These are phyloP conservation scores for Strongylocentrotus purpuratus DNA, from an alignment of 35 echinoderm and acorn worm species.

Conservation along the genomic window DNA sequence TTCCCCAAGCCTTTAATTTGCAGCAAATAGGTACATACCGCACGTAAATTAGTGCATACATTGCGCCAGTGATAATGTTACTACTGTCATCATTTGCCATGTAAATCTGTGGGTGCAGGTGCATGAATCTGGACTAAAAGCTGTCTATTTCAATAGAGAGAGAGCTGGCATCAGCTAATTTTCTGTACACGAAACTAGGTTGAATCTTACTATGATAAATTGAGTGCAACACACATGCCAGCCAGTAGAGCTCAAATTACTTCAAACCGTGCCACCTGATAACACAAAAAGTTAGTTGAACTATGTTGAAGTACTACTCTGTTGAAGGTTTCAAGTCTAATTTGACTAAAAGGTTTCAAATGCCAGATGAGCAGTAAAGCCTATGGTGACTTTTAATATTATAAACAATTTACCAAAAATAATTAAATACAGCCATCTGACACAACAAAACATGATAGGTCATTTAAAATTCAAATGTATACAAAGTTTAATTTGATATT, in stretches of 20 bases:
- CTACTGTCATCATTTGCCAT: neutral
- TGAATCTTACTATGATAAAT: neutral
- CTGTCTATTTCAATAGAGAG: neutral
- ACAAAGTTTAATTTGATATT: too few species aligned
- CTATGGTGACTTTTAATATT: too few species aligned
- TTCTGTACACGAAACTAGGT: neutral
- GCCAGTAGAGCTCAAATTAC: neutral
- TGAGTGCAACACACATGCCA: neutral
- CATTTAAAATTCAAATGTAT: too few species aligned
- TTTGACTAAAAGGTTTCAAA: too few species aligned
- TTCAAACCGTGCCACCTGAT: neutral
- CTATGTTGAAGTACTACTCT: neutral
- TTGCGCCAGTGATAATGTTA: neutral
- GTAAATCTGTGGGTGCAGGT: neutral
- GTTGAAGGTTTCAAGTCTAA: too few species aligned
- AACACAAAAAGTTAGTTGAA: conserved; percentile 1
- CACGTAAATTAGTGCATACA: neutral
- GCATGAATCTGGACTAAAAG: neutral
- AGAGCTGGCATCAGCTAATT: neutral
- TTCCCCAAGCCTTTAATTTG: neutral
- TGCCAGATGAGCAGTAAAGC: too few species aligned
- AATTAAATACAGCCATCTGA: too few species aligned
- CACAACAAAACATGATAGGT: too few species aligned
- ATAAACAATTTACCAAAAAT: too few species aligned
- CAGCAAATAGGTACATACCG: neutral